Evolutionary conservation across 2,797 vertebrate genomes (phyloP).

Genomic region (Anguilla marmorata): DNA sequence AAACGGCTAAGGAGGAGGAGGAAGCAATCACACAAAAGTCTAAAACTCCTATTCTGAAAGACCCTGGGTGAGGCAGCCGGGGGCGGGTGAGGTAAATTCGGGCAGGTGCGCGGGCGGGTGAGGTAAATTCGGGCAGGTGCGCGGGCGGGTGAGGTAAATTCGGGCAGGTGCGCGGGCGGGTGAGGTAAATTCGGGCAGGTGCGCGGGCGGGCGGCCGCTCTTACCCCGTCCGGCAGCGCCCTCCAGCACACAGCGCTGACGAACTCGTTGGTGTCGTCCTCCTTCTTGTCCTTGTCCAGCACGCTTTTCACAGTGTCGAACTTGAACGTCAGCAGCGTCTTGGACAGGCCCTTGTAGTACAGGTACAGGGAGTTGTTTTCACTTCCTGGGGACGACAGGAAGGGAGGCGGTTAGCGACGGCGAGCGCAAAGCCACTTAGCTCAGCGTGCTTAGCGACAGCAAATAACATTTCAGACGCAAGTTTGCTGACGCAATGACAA

Average conservation of each 20-base stretch:
- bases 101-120: too few species aligned
- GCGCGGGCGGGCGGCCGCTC: constrained; percentile 38
- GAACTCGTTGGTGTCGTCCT: constrained; percentile 98
- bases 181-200: neutral
- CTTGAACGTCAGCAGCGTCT: constrained; percentile 96
- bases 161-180: too few species aligned
- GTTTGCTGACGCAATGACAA: neutral
- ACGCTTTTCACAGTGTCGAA: constrained; percentile 99
- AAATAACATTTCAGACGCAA: neutral
- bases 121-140: neutral
- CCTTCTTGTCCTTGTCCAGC: constrained; percentile 97
- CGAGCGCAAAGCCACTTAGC: neutral
- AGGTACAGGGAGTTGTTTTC: constrained; percentile 99
- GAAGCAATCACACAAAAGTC: too few species aligned
- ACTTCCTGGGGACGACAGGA: constrained; percentile 77
- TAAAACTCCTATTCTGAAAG: too few species aligned
- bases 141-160: too few species aligned
- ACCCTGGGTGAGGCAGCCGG: too few species aligned
- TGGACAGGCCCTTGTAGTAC: constrained; percentile 99
- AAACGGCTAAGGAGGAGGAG: too few species aligned
- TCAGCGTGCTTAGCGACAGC: neutral
- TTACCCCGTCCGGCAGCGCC: constrained; percentile 94
- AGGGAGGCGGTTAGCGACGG: neutral
- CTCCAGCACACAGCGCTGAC: constrained; percentile 99
- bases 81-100: too few species aligned